Base-by-base conservation (phyloP, 1,140 invertebrate genomes). In the Lutraria rhynchaena region DNA sequence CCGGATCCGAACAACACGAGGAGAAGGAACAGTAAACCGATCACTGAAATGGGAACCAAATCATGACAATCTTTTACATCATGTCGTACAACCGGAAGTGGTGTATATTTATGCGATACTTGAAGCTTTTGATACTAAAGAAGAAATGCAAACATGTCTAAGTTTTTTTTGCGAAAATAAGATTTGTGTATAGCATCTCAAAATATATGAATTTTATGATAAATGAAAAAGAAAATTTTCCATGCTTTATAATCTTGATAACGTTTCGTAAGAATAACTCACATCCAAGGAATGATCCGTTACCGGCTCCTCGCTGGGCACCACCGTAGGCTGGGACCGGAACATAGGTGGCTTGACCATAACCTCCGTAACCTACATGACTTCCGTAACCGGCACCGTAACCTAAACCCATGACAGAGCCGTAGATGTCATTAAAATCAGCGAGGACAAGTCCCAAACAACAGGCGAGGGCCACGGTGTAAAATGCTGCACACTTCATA, bases 361-460 rank as follows among this genome's bases (percentile, higher is more conserved):
- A n/a, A n/a, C n/a, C n/a, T n/a, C n/a, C n/a, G n/a, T n/a, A n/a
- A n/a, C n/a, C n/a, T n/a, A n/a, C n/a, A n/a, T n/a, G n/a, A n/a
- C n/a, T n/a, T n/a, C n/a, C n/a, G n/a, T n/a, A n/a, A n/a, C n/a
- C n/a, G 49, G 46, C n/a, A 24, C 61, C 61, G n/a, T 44, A 65
- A n/a, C 61, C 61, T n/a, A n/a, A n/a, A n/a, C n/a, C n/a, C n/a
- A n/a, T n/a, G n/a, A n/a, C n/a, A n/a, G 37, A 15, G 5, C 5
- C 37, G 15, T 41, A 41, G 37, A 5, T 41, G 37, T 5, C 37
- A 41, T 15, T 15, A 31, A 31, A 73, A 53, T 73, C 53, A 35
- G 70, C 70, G 53, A 58, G 33, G n/a, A 53, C 70, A 24, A 73
- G 31, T 27, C 70, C 51, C n/a, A 73, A 19, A 27, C 53, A 57